A percentile compares a stretch with the other conserved stretches of the same genome.
Evolutionary conservation across 1,140 invertebrate genomes (phyloP).

Genomic region (Neotoxoptera formosana): DNA sequence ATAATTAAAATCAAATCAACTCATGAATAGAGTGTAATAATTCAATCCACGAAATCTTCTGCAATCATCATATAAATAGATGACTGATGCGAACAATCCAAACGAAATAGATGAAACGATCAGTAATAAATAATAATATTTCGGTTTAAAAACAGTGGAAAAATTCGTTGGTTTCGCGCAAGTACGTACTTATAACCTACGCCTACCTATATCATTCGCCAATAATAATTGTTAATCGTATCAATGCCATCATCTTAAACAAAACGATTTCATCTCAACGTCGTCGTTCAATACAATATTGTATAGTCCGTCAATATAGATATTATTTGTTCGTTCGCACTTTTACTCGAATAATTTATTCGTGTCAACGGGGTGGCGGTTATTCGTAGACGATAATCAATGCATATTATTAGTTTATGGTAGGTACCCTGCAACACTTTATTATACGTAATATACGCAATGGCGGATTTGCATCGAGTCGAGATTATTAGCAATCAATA

Average conservation of each 20-base stretch:
- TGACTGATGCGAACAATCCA: background rate
- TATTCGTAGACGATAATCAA: background rate
- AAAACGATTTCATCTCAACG: background rate
- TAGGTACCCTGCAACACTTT: background rate
- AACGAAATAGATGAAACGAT: background rate
- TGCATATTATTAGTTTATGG: background rate
- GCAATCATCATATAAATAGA: background rate
- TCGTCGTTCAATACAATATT: background rate
- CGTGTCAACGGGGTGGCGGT: background rate
- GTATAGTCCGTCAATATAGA: background rate
- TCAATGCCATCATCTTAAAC: background rate
- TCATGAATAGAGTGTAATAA: background rate
- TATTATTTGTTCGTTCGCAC: background rate
- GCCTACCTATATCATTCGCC: background rate
- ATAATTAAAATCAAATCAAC: background rate
- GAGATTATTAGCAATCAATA: slow-evolving; percentile 10
- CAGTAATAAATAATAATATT: background rate
- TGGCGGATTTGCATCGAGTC: background rate
- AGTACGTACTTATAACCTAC: too few relatives aligned
- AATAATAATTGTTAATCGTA: background rate
- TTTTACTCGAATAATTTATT: background rate
- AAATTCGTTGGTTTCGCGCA: background rate
- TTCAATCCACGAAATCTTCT: background rate
- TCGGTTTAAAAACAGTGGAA: background rate
- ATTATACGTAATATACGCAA: background rate